phyloP scores from a whole-genome alignment of 2,888 invertebrate species.

The Diabrotica balteata region DNA sequence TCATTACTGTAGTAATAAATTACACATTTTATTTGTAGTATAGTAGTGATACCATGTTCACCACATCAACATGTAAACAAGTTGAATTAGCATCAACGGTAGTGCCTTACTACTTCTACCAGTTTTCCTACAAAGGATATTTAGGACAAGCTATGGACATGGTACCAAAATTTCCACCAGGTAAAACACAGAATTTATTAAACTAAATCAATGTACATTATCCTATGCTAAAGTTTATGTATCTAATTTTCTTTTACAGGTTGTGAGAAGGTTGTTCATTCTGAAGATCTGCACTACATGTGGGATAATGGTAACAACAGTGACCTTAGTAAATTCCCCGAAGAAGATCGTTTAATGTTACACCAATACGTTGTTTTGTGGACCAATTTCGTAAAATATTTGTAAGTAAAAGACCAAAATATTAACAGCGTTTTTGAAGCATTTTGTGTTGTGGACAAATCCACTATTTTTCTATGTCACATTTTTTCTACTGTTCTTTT shows the following conservation, averaged over 20 bases:
- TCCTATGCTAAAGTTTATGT: no score
- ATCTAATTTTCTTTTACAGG: neutral
- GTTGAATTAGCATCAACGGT: slow-evolving; percentile 7
- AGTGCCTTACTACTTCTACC: slow-evolving; percentile 15
- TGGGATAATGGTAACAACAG: slow-evolving; percentile 10
- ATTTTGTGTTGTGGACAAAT: no score
- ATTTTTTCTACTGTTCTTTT: no score
- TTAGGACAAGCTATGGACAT: neutral
- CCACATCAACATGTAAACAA: slow-evolving; percentile 6
- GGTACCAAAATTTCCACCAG: no score
- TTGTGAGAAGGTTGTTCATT: slow-evolving; percentile 6
- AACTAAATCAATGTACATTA: no score
- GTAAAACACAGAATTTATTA: no score
- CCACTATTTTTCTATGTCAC: no score
- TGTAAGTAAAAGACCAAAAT: neutral
- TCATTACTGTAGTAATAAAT: no score
- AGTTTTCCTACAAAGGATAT: slow-evolving; percentile 19
- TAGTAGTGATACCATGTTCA: neutral
- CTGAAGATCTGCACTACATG: slow-evolving; percentile 15
- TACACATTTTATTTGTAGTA: slow-evolving; percentile 2
- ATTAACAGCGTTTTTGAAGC: no score
- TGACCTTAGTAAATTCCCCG: slow-evolving; percentile 11
- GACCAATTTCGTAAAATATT: slow-evolving; percentile 14
- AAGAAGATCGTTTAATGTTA: slow-evolving; percentile 13
- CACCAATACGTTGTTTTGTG: slow-evolving; percentile 7